These are phyloP conservation scores for Sebastes fasciatus DNA, from an alignment of 2,113 vertebrate genomes.

Conservation along the genomic window DNA sequence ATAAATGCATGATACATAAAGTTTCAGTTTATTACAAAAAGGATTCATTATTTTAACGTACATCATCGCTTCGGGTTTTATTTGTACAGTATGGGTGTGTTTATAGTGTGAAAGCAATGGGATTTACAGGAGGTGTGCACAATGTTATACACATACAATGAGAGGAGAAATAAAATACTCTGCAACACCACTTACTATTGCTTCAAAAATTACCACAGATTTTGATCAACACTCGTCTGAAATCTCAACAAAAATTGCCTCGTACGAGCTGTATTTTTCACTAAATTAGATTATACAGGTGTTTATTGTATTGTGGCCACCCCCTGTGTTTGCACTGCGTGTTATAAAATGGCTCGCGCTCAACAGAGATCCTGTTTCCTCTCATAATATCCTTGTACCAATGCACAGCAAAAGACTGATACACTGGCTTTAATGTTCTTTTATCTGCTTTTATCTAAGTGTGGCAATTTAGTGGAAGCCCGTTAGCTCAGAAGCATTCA, in stretches of 20 bases:
- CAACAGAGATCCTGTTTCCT: slow-evolving; percentile 30
- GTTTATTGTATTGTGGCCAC: background rate
- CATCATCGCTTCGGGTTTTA: slow-evolving; percentile 4
- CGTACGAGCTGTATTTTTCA: background rate
- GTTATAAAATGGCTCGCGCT: slow-evolving; percentile 31
- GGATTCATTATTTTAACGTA: slow-evolving; percentile 2
- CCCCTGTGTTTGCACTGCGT: slow-evolving; percentile 24
- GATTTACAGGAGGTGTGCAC: background rate
- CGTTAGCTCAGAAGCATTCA: slow-evolving; percentile 78
- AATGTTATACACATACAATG: slow-evolving; percentile 16
- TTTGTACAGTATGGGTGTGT: slow-evolving; percentile 16
- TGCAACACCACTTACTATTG: slow-evolving; percentile 17
- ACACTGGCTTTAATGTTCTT: slow-evolving; percentile 59
- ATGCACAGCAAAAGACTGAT: slow-evolving; percentile 49
- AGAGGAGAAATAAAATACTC: slow-evolving; percentile 26
- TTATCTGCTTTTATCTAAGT: slow-evolving; percentile 73
- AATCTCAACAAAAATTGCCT: slow-evolving; percentile 2
- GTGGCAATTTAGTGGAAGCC: slow-evolving; percentile 79
- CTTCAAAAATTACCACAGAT: slow-evolving; percentile 3
- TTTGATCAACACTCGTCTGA: slow-evolving; percentile 1
- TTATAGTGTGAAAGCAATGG: slow-evolving; percentile 11
- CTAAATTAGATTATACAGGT: slow-evolving; percentile 8
- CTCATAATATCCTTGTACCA: slow-evolving; percentile 20
- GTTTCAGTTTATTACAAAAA: slow-evolving; percentile 4
- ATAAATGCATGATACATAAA: slow-evolving; percentile 6